These are phyloP conservation scores for Drosophila koepferae DNA, from an alignment of 2,888 invertebrate species.

Conservation along the genomic window DNA sequence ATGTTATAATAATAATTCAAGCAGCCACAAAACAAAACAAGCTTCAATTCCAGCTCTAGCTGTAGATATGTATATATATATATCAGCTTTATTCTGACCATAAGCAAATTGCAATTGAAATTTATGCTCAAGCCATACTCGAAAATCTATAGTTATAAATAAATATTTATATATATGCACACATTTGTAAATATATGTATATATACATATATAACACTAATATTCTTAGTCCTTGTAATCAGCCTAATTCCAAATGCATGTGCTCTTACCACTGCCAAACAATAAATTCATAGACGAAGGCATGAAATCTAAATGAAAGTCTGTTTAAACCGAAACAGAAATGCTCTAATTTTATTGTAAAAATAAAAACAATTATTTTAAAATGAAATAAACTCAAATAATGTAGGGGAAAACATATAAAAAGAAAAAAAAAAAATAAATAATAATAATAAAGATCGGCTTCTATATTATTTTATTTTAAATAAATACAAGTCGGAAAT, in stretches of 20 bases:
- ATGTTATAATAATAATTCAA: slow-evolving; percentile 67
- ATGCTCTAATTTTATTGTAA: slow-evolving; percentile 9
- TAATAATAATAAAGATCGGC: no score
- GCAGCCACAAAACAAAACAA: slow-evolving; percentile 65
- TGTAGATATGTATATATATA: background rate
- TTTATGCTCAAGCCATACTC: slow-evolving; percentile 46
- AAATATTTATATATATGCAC: slow-evolving; percentile 10
- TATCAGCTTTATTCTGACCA: slow-evolving; percentile 20
- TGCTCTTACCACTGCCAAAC: slow-evolving; percentile 31
- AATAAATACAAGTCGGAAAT: no score
- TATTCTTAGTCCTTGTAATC: slow-evolving; percentile 52
- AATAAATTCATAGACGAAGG: slow-evolving; percentile 23
- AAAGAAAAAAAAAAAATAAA: no score
- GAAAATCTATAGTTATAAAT: slow-evolving; percentile 18
- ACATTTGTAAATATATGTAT: slow-evolving; percentile 2
- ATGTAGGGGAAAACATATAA: no score
- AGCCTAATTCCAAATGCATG: slow-evolving; percentile 55
- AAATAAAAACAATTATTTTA: background rate
- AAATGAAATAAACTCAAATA: no score
- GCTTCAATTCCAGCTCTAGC: slow-evolving; percentile 41
- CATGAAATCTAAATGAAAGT: background rate
- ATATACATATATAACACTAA: slow-evolving; percentile 23
- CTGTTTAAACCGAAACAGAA: slow-evolving; percentile 2
- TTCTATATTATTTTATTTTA: no score
- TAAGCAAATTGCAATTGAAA: slow-evolving; percentile 64